Evolutionary conservation across 2,797 vertebrate species (phyloP), one percentile per base, ranked within the genome.

Genomic region (Chaunax sp.): DNA sequence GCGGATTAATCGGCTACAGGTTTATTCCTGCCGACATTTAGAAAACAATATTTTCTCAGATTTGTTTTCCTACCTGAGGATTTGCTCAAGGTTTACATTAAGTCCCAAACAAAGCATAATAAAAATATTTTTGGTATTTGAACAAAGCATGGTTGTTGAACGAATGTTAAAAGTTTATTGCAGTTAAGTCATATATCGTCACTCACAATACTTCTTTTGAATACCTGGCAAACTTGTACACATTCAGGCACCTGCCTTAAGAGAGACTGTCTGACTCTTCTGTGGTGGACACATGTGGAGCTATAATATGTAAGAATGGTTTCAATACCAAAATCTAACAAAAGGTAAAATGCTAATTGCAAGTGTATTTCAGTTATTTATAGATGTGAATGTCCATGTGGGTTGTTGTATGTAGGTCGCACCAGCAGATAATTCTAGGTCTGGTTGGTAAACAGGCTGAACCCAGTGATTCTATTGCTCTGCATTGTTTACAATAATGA

Each of bases 361-460:
- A 38, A 15, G 3, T 38, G 13, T 14, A 38, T 16, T 38, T 15
- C 35, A 55, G 64, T 70, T 81, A 84, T 84, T 78, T 64, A 74
- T 80, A 75, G 65, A 57, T 56, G 16, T 72, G 56, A 72, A 65
- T 50, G 51, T 57, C 49, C 22, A 60, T 47, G 57, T 73, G 63
- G 80, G 63, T 46, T 72, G 67, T 15, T 64, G 44, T 57, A 72
- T 85, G 69, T 82, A 72, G 79, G 81, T 69, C 63, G 23, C 43
- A 30, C 22, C 62, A 61, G 73, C 73, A 55, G 53, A 77, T 49
- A 50, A 71, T 65, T 78, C 69, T 58, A 70, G 72, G 64, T 80
- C 79, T 70, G 58, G 28, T 28, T 55, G 62, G 62, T 75, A 78
- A 78, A 77, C 76, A 82, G 81, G 68, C 44, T 70, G 63, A 59